phyloP scores from a whole-genome alignment of 2,888 invertebrate species.

The Epinotia demarniana region DNA sequence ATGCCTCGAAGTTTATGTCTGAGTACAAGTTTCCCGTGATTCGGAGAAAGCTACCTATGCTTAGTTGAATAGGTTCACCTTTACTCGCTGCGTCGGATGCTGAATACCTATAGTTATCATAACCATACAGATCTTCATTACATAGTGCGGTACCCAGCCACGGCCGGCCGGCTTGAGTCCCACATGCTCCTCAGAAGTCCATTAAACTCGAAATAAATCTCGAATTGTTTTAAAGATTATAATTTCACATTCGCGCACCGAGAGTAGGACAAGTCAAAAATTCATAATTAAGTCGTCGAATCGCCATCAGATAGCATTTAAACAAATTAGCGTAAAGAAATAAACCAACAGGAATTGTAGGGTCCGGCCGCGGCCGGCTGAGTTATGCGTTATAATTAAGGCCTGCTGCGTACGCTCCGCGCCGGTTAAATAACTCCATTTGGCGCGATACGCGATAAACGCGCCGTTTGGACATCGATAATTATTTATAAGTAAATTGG shows the following conservation, averaged over 20 bases:
- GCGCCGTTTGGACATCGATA: constrained; percentile 64
- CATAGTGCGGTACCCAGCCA: not conserved
- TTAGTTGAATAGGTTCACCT: not conserved
- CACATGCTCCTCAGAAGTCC: not conserved
- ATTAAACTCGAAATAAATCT: constrained; percentile 15
- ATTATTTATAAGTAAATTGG: constrained; percentile 73
- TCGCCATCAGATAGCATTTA: constrained; percentile 70
- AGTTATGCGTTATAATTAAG: constrained; percentile 79
- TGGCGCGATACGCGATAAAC: constrained; percentile 63
- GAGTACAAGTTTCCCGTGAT: not conserved
- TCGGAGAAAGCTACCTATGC: not conserved
- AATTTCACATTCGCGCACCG: constrained; percentile 11
- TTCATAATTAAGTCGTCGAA: constrained; percentile 62
- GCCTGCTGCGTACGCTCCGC: constrained; percentile 61
- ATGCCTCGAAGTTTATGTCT: not conserved
- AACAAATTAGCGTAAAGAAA: constrained; percentile 73
- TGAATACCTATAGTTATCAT: not conserved
- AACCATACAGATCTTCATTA: not conserved
- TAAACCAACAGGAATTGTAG: constrained; percentile 64
- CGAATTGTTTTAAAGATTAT: constrained; percentile 23
- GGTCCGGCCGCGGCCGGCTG: constrained; percentile 53
- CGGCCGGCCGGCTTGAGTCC: not conserved
- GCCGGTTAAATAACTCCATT: constrained; percentile 59
- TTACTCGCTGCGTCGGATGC: not conserved
- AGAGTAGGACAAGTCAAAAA: constrained; percentile 60